Percentiles rank a stretch among this genome's conserved stretches.
phyloP scores from a whole-genome alignment of 2,797 vertebrate genomes.

The Phrynocephalus forsythii region DNA sequence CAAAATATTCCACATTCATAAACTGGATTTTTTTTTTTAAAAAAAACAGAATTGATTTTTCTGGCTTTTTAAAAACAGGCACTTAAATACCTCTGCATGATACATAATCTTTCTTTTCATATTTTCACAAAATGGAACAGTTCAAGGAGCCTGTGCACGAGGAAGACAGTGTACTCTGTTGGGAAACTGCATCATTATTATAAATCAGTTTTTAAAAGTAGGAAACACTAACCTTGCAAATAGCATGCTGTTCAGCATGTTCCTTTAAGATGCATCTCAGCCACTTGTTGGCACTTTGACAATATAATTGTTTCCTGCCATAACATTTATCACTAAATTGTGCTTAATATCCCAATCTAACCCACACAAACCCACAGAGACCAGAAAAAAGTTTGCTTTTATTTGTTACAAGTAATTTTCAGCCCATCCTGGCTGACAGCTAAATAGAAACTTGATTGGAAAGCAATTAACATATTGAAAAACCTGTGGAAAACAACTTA shows the following conservation, averaged over 20 bases:
- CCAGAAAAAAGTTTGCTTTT: constrained; percentile 38
- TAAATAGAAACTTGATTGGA: constrained; percentile 25
- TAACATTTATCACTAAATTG: constrained; percentile 51
- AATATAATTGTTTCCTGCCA: constrained; percentile 46
- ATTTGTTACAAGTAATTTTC: constrained; percentile 35
- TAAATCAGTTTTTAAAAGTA: constrained; percentile 14
- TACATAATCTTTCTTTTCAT: too few relatives aligned
- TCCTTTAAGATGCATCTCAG: background rate
- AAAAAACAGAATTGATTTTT: too few relatives aligned
- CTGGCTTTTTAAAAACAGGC: too few relatives aligned
- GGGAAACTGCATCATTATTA: background rate
- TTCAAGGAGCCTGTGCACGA: background rate
- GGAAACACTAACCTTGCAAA: constrained; percentile 4
- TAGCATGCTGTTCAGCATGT: background rate
- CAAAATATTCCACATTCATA: too few relatives aligned
- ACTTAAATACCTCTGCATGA: too few relatives aligned
- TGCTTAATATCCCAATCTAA: constrained; percentile 35
- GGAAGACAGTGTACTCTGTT: background rate
- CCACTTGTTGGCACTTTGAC: constrained; percentile 33
- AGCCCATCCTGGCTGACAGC: constrained; percentile 29
- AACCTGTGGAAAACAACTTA: constrained; percentile 27
- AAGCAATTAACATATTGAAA: constrained; percentile 37
- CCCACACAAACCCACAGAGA: constrained; percentile 39
- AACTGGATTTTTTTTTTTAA: too few relatives aligned
- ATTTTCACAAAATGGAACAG: background rate